Evolutionary conservation across 1,140 invertebrate species (phyloP).

Genomic region (Meloidogyne hapla): DNA sequence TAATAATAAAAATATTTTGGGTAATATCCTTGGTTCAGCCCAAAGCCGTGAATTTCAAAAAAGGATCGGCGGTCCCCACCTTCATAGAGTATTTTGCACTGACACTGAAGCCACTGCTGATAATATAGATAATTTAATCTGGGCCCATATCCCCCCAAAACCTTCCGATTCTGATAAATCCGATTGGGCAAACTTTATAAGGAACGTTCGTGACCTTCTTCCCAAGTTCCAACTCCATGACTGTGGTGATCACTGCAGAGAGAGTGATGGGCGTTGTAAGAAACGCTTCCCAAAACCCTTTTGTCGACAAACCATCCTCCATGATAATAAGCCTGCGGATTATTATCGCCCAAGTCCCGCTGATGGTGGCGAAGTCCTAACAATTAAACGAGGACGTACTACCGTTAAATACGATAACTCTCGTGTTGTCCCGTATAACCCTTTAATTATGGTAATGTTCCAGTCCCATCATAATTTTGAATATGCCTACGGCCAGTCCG

Average conservation of each 20-base stretch:
- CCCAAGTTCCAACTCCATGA: constrained; percentile 15
- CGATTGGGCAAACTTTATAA: neutral
- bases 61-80: constrained; percentile 8
- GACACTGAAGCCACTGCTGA: constrained; percentile 11
- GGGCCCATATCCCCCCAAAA: constrained; percentile 9
- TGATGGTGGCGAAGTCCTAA: neutral
- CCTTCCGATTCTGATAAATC: constrained; percentile 14
- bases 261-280: constrained; percentile 12
- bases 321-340: neutral
- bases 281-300: constrained; percentile 18
- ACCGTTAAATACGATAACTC: constrained; percentile 10
- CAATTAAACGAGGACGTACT: neutral
- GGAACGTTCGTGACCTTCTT: neutral
- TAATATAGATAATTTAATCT: constrained; percentile 9
- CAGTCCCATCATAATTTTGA: constrained; percentile 9
- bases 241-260: constrained; percentile 6
- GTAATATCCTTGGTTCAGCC: constrained; percentile 1
- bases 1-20: neutral
- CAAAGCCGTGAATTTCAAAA: constrained; percentile 16
- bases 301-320: neutral
- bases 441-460: constrained; percentile 1
- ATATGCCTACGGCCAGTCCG: constrained; percentile 4
- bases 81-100: neutral
- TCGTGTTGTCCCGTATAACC: constrained; percentile 22
- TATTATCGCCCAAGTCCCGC: neutral